Conservation (phyloP, 2,888 invertebrate species). For the Lampropteryx suffumata region DNA sequence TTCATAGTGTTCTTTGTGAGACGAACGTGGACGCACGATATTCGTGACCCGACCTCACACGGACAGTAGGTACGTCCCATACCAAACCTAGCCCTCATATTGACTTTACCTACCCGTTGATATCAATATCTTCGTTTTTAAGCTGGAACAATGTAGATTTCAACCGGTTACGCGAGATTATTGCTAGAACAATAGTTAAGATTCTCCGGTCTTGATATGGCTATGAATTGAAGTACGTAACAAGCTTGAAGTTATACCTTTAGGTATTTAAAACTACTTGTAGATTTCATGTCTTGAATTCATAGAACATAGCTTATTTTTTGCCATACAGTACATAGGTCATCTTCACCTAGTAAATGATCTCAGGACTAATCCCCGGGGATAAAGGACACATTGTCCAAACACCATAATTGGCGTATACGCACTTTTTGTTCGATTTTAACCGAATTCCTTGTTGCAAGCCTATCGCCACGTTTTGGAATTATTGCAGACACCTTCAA, state of each 20-base stretch:
- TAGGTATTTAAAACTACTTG: constrained; percentile 9
- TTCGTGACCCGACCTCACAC: constrained; percentile 48
- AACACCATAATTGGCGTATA: too few relatives aligned
- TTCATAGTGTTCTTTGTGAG: constrained; percentile 45
- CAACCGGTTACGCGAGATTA: constrained; percentile 28
- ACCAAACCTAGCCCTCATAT: constrained; percentile 12
- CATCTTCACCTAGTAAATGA: too few relatives aligned
- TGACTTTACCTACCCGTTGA: constrained; percentile 19
- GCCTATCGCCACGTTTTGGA: too few relatives aligned
- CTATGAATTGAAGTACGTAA: constrained; percentile 26
- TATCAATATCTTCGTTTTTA: constrained; percentile 29
- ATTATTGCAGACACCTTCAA: too few relatives aligned
- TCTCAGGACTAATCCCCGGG: too few relatives aligned
- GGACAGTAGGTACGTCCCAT: constrained; percentile 22
- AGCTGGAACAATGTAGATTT: constrained; percentile 32
- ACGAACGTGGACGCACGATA: constrained; percentile 52
- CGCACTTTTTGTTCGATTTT: too few relatives aligned
- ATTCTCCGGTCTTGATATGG: constrained; percentile 27
- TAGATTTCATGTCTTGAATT: too few relatives aligned
- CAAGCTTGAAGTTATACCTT: constrained; percentile 21
- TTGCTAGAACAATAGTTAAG: constrained; percentile 31
- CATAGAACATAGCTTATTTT: too few relatives aligned
- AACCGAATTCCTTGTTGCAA: too few relatives aligned
- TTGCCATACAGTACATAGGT: too few relatives aligned
- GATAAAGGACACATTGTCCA: too few relatives aligned